Conservation (phyloP, 2,888 invertebrate genomes). For the Bembecia ichneumoniformis region DNA sequence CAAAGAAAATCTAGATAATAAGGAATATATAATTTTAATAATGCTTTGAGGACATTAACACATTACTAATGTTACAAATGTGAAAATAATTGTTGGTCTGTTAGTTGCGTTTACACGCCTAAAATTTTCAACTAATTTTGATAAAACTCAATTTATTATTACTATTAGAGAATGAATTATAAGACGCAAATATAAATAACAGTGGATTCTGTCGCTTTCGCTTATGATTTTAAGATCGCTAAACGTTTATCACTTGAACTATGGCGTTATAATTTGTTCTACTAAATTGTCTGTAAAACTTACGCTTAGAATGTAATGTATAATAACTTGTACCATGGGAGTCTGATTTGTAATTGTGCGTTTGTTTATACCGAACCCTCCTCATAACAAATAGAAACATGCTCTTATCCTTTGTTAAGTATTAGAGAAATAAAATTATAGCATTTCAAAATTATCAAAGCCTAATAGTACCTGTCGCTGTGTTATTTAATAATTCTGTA, state of each 20-base stretch:
- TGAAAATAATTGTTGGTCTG: no score
- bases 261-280: conserved; percentile 59
- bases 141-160: no score
- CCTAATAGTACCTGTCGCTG: not conserved
- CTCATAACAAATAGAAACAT: not conserved
- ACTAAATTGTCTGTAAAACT: conserved; percentile 66
- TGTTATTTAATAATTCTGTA: not conserved
- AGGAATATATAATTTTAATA: no score
- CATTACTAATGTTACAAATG: no score
- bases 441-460: conserved; percentile 5
- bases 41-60: no score
- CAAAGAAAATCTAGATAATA: no score
- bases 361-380: conserved; percentile 11
- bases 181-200: no score
- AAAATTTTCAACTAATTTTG: no score
- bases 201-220: no score
- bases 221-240: conserved; percentile 9
- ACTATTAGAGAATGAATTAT: no score
- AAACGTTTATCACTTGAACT: conserved; percentile 17
- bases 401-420: not conserved
- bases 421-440: no score
- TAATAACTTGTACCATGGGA: conserved; percentile 60
- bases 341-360: conserved; percentile 53
- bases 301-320: conserved; percentile 58
- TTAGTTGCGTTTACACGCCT: no score